A percentile compares a stretch with the other conserved stretches of the same genome.
These are phyloP conservation scores for Troglohyphantes excavatus DNA, from an alignment of 2,888 invertebrate genomes.

Conservation along the genomic window DNA sequence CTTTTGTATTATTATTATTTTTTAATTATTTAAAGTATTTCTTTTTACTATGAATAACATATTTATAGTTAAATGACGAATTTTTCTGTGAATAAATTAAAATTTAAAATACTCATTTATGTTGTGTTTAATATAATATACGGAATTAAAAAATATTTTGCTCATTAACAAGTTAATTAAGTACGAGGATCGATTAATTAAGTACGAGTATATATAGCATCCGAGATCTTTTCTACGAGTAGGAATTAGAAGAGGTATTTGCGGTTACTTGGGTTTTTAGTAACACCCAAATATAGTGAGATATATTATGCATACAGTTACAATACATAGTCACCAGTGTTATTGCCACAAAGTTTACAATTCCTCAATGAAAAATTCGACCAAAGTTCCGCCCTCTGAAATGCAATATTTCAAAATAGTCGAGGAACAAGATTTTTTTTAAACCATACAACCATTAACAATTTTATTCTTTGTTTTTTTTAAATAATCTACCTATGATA, in stretches of 20 bases:
- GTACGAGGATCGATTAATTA: too few species aligned
- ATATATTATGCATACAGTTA: constrained; percentile 51
- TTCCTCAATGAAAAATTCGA: constrained; percentile 37
- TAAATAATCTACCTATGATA: not conserved
- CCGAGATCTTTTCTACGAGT: constrained; percentile 66
- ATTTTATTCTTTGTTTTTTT: not conserved
- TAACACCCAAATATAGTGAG: constrained; percentile 74
- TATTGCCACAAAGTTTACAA: constrained; percentile 76
- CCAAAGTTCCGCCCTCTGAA: constrained; percentile 33
- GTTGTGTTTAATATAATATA: too few species aligned
- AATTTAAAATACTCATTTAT: too few species aligned
- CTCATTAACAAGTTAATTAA: too few species aligned
- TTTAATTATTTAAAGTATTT: too few species aligned
- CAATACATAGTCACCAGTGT: constrained; percentile 71
- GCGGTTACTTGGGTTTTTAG: constrained; percentile 65
- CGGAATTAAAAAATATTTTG: too few species aligned
- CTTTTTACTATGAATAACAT: too few species aligned
- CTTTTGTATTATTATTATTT: too few species aligned
- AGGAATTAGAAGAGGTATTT: constrained; percentile 77
- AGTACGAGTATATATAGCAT: not conserved
- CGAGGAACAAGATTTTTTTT: not conserved
- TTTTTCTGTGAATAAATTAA: too few species aligned
- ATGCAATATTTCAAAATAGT: constrained; percentile 38
- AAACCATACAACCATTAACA: constrained; percentile 20
- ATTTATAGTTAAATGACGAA: too few species aligned